Base-by-base conservation (phyloP, 1,140 invertebrate species). In the Drosophila pseudoananassae region DNA sequence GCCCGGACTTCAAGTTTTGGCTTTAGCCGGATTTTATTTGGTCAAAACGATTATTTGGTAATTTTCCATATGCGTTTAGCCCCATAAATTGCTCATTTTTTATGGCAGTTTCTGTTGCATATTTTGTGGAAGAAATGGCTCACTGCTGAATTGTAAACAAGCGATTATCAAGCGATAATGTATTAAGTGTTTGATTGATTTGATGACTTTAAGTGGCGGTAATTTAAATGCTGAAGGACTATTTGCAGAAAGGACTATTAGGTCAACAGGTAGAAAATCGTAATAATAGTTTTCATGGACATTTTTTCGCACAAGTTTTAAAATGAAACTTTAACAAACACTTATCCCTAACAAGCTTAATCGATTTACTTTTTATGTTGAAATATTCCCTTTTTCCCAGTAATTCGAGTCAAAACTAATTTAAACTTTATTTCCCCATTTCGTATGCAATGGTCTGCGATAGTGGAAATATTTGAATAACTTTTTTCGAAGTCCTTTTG, bases 31-130 rank as follows among this genome's bases (percentile, higher is more conserved):
- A 57, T 73, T 76, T 71, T 82, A 52, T 38, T 51, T 9, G 51
- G 31, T 59, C 79, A 76, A 88, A 87, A 71, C 85, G 84, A 88
- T 88, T 89, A 88, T 71, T 71, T 77, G 79, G 56, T 68, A 31
- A 84, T 83, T 76, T 83, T 88, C 76, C 68, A 79, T 84, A 75
- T 71, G 56, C 47, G 59, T 23, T 53, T 25, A 66, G 40, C 29
- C 33, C 53, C 63, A 69, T 61, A 52, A 65, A 63, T 61, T 27
- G 25, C 5, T 6, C 6, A 27, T 6, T 27, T 27, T 38, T 45
- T 61, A 76, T 71, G 71, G 53, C 65, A 53, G 53, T 54, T 83
- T 45, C 68, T 56, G n/a, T 36, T 12, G 25, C 6, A 6, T 5
- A 27, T 5, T 7, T 27, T 27, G 25, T 27, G 6, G 25, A 78